These are phyloP conservation scores for Patella depressa DNA, from an alignment of 2,888 invertebrate species.

Conservation along the genomic window DNA sequence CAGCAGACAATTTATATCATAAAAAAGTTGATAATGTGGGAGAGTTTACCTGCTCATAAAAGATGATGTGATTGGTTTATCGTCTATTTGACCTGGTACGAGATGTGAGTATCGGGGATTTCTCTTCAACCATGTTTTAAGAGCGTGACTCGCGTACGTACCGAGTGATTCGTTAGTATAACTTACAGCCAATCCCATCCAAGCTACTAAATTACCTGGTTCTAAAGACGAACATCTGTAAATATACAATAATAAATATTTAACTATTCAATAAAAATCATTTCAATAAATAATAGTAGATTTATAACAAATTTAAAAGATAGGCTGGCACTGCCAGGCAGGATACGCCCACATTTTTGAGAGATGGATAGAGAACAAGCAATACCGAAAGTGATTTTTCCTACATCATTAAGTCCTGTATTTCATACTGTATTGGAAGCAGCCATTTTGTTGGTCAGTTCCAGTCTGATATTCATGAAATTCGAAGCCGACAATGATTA, in stretches of 20 bases:
- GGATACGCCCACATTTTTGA: too few relatives aligned
- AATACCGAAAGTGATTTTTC: too few relatives aligned
- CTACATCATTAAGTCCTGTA: too few relatives aligned
- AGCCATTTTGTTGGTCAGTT: too few relatives aligned
- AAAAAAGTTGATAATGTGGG: background rate
- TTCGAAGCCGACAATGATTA: too few relatives aligned
- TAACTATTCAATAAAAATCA: background rate
- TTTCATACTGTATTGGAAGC: too few relatives aligned
- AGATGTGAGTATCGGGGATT: conserved; percentile 88
- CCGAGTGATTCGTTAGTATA: conserved; percentile 97
- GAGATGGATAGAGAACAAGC: too few relatives aligned
- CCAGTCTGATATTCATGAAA: too few relatives aligned
- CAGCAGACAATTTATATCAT: too few relatives aligned
- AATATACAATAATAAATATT: conserved; percentile 10
- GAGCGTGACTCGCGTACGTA: conserved; percentile 87
- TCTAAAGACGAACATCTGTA: conserved; percentile 81
- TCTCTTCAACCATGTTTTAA: conserved; percentile 76
- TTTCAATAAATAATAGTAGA: background rate
- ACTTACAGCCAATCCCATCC: conserved; percentile 92
- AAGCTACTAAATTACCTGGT: conserved; percentile 84
- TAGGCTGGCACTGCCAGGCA: too few relatives aligned
- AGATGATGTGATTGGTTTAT: conserved; percentile 57
- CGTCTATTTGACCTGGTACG: conserved; percentile 68
- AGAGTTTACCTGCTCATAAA: conserved; percentile 64
- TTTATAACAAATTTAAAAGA: too few relatives aligned